A percentile compares a stretch with the other conserved stretches of the same genome.
Conservation (phyloP, 2,797 vertebrate genomes). For the Acanthiza pusilla region DNA sequence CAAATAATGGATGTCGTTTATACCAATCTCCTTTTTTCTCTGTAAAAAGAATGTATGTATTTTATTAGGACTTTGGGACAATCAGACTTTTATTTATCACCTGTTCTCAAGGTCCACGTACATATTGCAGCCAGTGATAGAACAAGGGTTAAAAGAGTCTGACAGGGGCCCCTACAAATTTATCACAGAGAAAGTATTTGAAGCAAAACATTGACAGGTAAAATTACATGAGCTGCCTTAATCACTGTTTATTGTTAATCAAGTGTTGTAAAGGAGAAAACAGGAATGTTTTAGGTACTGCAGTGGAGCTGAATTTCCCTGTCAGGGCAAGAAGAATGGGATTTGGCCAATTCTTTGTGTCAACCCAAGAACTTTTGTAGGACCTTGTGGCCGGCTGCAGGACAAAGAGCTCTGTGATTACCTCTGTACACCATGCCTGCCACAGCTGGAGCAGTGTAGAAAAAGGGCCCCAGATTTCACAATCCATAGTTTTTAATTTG, state of each 20-base stretch:
- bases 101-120: background rate
- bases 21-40: background rate
- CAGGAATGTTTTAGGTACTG: background rate
- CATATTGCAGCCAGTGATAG: background rate
- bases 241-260: background rate
- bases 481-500: background rate
- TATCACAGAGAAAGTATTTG: background rate
- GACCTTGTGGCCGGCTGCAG: rapidly evolving
- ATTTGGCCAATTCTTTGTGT: background rate
- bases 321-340: background rate
- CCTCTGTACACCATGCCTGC: background rate
- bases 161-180: background rate
- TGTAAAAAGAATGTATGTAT: background rate
- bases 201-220: background rate
- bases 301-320: background rate
- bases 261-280: background rate
- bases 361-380: background rate
- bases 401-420: background rate
- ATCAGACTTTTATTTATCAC: background rate
- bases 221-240: background rate
- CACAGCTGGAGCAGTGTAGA: background rate
- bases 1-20: background rate
- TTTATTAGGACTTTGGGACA: background rate
- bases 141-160: background rate
- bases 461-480: background rate